Evolutionary conservation across 2,888 invertebrate genomes (phyloP).

Genomic region (Margaritifera margaritifera): DNA sequence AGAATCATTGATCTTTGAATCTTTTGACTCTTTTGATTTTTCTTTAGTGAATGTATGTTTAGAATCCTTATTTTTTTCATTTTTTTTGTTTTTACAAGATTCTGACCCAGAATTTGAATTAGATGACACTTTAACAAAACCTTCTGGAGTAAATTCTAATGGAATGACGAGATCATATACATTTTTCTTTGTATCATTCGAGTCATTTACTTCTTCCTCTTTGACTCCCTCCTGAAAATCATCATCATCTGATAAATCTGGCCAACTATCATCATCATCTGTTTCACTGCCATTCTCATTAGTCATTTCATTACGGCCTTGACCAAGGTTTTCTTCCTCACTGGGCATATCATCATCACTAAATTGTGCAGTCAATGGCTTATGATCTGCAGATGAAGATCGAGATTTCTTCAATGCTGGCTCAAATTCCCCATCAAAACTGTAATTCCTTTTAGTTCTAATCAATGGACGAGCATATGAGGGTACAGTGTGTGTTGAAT

Average conservation of each 20-base stretch:
- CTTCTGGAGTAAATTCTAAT: slow-evolving; percentile 37
- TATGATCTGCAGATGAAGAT: slow-evolving; percentile 36
- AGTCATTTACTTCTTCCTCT: background rate
- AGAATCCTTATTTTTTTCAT: too few species aligned
- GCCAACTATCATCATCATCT: slow-evolving; percentile 19
- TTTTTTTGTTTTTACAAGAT: too few species aligned
- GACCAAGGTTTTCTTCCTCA: slow-evolving; percentile 26
- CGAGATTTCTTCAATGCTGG: slow-evolving; percentile 30
- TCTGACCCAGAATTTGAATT: too few species aligned
- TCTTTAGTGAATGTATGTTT: too few species aligned
- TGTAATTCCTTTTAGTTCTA: slow-evolving; percentile 29
- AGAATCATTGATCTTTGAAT: too few species aligned
- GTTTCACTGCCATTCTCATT: slow-evolving; percentile 10
- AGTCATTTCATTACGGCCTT: slow-evolving; percentile 16
- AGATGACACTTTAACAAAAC: slow-evolving; percentile 18
- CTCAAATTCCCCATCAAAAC: slow-evolving; percentile 25
- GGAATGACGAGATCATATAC: slow-evolving; percentile 13
- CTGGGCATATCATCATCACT: slow-evolving; percentile 43
- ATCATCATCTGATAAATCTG: slow-evolving; percentile 5
- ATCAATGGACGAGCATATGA: slow-evolving; percentile 28
- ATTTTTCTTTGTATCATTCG: slow-evolving; percentile 2
- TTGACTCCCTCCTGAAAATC: too few species aligned
- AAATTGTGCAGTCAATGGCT: slow-evolving; percentile 30
- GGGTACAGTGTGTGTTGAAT: slow-evolving; percentile 31
- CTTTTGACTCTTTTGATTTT: too few species aligned